Base-by-base conservation (phyloP, 2,888 invertebrate species). In the Crossocerus cetratus region DNA sequence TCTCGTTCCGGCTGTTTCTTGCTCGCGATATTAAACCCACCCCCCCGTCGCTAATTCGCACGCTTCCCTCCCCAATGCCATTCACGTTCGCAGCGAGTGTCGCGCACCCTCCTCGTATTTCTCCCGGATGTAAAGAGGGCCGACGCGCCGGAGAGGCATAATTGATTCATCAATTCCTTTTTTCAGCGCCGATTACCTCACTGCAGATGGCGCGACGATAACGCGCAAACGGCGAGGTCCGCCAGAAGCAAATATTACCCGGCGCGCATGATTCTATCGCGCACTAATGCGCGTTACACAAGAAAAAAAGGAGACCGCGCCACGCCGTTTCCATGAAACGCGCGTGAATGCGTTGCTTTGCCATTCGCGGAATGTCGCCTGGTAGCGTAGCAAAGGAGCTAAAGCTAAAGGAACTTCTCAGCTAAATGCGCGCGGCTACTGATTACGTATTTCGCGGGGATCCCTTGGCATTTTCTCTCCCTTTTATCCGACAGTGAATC, bases 221-320 rank as follows among this genome's bases (percentile, higher is more conserved):
- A 77, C 70, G 56, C 60, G 70, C 64, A 70, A 77, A 65, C 76
- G 70, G 53, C 74, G 66, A 71, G 62, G 77, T 72, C 60, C 57
- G 68, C 32, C 5, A 32, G 32, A n/a, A 70, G 68, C 78, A 75
- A 71, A 70, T 75, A 72, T 68, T 66, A 68, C 68, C 60, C 20
- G 60, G 45, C 11, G 14, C 43, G 43, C 5, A 16, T 67, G 77
- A 80, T 80, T 57, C 65, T 69, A 80, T 80, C 80, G 77, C 69
- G 54, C 72, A 63, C 77, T 80, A 80, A 77, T 80, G 58, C 55
- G 58, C 66, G 42, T 54, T 66, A 69, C 66, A 65, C 68, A 69
- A 57, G 72, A 64, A 57, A 45, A 66, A 22, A 62, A 68, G 67
- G 63, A n/a, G 53, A 72, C 56, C 55, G 74, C 44, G 53, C 57